A percentile compares a stretch with the other conserved stretches of the same genome.
These are phyloP conservation scores for Euleptes europaea DNA, from an alignment of 2,113 vertebrate genomes.

Conservation along the genomic window DNA sequence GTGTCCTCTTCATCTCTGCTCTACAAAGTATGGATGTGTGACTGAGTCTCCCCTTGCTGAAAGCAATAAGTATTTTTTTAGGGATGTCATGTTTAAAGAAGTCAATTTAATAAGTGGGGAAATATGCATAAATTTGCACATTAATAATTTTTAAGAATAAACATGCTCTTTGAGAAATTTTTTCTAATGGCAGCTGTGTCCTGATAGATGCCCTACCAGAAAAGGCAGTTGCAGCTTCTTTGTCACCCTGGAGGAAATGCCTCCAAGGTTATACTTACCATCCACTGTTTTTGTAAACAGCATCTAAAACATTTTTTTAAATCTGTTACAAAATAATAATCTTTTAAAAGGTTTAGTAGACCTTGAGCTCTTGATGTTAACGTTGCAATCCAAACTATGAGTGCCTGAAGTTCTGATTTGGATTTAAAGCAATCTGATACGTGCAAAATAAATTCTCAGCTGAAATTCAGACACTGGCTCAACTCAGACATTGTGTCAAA, in stretches of 20 bases:
- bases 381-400: background rate
- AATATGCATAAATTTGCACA: background rate
- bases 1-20: constrained; percentile 65
- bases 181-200: background rate
- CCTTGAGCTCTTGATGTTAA: background rate
- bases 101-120: background rate
- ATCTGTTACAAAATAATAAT: background rate
- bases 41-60: background rate
- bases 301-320: background rate
- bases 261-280: background rate
- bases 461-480: background rate
- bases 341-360: background rate
- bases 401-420: background rate
- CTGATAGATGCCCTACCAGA: background rate
- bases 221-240: background rate
- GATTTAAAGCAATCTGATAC: background rate
- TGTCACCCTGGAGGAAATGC: background rate
- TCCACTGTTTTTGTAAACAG: background rate
- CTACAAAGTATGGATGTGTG: constrained; percentile 63
- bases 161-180: background rate
- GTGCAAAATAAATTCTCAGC: background rate
- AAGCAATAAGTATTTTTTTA: background rate
- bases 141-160: background rate
- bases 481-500: background rate
- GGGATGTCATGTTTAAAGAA: background rate